phyloP scores from a whole-genome alignment of 2,113 vertebrate species.

The Willisornis vidua region DNA sequence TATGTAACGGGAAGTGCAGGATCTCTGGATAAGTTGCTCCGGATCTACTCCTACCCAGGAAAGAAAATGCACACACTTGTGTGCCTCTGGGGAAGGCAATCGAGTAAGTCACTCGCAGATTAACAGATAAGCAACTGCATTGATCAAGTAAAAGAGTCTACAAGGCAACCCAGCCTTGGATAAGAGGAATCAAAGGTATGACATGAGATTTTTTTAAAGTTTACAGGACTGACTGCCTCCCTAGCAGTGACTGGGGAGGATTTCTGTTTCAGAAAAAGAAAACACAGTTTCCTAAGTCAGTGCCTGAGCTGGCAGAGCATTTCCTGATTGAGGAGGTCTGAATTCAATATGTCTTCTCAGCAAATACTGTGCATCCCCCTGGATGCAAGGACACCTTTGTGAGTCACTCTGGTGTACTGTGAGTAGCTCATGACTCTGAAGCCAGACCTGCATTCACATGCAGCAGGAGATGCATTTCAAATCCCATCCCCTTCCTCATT shows the following conservation, averaged over 20 bases:
- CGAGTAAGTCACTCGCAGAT: background rate
- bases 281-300: background rate
- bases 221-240: background rate
- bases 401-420: background rate
- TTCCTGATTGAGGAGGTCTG: background rate
- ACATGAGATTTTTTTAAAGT: background rate
- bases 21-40: background rate
- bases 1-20: background rate
- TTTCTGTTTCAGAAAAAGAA: background rate
- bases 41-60: background rate
- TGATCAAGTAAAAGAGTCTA: background rate
- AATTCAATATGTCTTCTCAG: background rate
- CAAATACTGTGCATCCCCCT: rapidly evolving
- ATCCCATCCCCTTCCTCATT: background rate
- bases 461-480: background rate
- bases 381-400: background rate
- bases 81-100: background rate
- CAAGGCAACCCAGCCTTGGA: background rate
- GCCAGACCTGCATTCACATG: background rate
- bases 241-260: background rate
- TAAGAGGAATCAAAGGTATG: background rate
- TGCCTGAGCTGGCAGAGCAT: background rate
- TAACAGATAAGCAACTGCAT: rapidly evolving
- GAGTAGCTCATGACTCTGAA: background rate
- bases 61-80: background rate